Base-by-base conservation (phyloP, 2,888 invertebrate genomes). In the Bombylius discolor region DNA sequence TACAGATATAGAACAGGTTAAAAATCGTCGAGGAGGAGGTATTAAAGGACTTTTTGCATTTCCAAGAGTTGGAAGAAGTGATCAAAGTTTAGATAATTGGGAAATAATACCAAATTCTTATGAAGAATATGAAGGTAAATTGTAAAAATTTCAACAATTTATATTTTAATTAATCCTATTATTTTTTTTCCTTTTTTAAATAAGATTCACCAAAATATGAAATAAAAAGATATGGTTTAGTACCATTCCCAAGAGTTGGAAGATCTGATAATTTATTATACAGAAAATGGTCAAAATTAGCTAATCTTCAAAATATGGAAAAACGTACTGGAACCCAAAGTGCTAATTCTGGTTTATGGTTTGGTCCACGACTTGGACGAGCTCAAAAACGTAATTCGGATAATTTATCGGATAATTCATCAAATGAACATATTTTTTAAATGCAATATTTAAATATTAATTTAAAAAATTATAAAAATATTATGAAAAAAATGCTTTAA, bases 361-460 rank as follows among this genome's bases (percentile, higher is more conserved):
- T 84, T 63, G 85, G 85, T 45, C 83, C 83, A 1, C 74, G 84
- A 48, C 73, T 84, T 33, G 85, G 82, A 56, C 76, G 81, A 59
- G 68, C 74, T 1, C 74, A 73, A 59, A 77, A 75, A 64, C 56
- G 67, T 50, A 64, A 58, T 51, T 48, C 56, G 31, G 55, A 57
- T 34, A 55, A 23, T 23, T 23, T 23, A 23, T 23, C 23, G 23
- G 23, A 23, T 23, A 23, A 23, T 3, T 23, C 3, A 23, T 23
- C 23, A 23, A 23, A 23, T 23, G 23, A 23, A 23, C 23, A 23
- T 23, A 23, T 23, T 23, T 23, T 23, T 23, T 23, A 23, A 23
- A 23, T 23, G 23, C 23, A 23, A 23, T 23, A 23, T 23, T 23
- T 23, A 36, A 8, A 7, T 36, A 36, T 3, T 36, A 36, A 36